Conservation (phyloP, 2,113 vertebrate species). For the Osmerus mordax region DNA sequence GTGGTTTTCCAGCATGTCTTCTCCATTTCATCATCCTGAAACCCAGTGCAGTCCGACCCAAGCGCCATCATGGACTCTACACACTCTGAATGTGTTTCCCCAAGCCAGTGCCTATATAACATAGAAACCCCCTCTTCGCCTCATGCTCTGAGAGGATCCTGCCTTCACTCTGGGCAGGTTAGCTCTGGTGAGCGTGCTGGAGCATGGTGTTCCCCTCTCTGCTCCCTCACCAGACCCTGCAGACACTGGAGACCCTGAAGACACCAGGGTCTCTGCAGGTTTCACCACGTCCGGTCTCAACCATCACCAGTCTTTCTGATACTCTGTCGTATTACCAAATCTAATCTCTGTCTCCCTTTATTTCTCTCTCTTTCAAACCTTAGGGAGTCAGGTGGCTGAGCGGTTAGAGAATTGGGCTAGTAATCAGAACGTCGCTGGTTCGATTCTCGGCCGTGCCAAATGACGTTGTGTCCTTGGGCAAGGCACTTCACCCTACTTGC, state of each 20-base stretch:
- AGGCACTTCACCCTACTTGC: too few species aligned
- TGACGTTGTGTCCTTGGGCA: too few species aligned
- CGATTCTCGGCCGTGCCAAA: too few species aligned
- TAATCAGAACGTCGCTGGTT: too few species aligned
- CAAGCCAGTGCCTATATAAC: not conserved
- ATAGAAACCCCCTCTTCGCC: not conserved
- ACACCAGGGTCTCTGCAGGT: constrained; percentile 15
- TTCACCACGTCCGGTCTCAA: constrained; percentile 22
- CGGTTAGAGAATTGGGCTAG: too few species aligned
- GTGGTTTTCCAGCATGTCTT: constrained; percentile 12
- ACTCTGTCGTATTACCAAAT: too few species aligned
- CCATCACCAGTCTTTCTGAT: not conserved
- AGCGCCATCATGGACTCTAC: constrained; percentile 19
- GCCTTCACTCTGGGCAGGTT: too few species aligned
- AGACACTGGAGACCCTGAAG: constrained; percentile 27
- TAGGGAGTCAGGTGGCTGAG: too few species aligned
- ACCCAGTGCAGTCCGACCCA: not conserved
- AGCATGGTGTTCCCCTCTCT: constrained; percentile 8
- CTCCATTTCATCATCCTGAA: constrained; percentile 16
- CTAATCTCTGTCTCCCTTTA: too few species aligned
- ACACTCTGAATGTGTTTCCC: constrained; percentile 19
- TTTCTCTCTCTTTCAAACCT: too few species aligned
- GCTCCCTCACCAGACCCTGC: constrained; percentile 42
- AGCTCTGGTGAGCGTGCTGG: constrained; percentile 28
- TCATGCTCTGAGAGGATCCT: not conserved